Percentiles rank a stretch among this genome's conserved stretches.
Evolutionary conservation across 1,140 invertebrate species (phyloP).

Genomic region (Paralvinella palmiformis): DNA sequence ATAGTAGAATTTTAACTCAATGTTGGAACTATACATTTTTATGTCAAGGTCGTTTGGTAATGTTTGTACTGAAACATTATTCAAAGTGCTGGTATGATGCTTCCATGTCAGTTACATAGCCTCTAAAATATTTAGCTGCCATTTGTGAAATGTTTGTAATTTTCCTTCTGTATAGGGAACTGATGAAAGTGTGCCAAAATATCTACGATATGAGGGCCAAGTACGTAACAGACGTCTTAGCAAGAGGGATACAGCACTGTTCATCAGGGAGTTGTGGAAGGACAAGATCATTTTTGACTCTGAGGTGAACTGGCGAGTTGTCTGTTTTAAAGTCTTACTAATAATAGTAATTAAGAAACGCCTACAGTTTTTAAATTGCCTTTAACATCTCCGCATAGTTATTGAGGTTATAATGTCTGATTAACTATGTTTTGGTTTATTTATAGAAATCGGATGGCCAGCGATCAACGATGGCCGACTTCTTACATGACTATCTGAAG

Average conservation of each 20-base stretch:
- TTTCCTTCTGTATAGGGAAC: constrained; percentile 30
- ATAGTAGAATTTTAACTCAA: too few species aligned
- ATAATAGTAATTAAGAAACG: too few species aligned
- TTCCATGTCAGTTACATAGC: too few species aligned
- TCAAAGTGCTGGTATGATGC: too few species aligned
- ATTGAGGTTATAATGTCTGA: background rate
- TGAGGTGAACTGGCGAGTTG: constrained; percentile 29
- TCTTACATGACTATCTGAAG: constrained; percentile 38
- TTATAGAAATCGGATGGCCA: constrained; percentile 37
- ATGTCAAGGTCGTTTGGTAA: too few species aligned
- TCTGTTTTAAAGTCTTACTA: too few species aligned
- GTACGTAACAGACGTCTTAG: constrained; percentile 41
- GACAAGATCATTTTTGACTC: constrained; percentile 41
- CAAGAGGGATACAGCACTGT: constrained; percentile 42
- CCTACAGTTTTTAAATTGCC: too few species aligned
- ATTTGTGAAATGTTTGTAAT: background rate
- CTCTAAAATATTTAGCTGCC: too few species aligned
- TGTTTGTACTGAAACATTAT: too few species aligned
- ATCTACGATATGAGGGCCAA: constrained; percentile 37
- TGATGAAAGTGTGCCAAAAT: constrained; percentile 37
- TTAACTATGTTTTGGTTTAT: background rate
- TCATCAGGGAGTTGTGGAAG: constrained; percentile 47
- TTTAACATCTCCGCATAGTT: too few species aligned
- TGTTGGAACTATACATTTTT: too few species aligned
- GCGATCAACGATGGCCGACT: constrained; percentile 37